These are phyloP conservation scores for Coracias cyanogaster DNA, from an alignment of 2,797 vertebrate species.

Conservation along the genomic window DNA sequence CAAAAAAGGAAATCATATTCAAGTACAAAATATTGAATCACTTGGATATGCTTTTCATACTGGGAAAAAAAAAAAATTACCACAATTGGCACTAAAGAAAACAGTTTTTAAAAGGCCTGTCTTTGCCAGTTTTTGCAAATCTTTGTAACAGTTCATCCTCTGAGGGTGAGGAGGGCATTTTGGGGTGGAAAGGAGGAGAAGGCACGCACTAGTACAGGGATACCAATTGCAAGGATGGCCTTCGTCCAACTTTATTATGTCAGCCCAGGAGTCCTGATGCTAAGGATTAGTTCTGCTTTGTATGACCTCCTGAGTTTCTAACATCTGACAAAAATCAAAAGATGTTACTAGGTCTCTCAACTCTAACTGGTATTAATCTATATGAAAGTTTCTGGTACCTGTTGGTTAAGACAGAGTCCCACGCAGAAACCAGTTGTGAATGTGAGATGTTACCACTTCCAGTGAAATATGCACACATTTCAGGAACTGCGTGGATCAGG, in stretches of 20 bases:
- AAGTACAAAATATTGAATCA: constrained; percentile 34
- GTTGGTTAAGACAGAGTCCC: background rate
- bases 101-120: background rate
- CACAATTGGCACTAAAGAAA: background rate
- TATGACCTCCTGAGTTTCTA: background rate
- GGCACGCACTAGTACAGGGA: background rate
- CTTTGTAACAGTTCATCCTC: background rate
- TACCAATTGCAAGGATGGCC: background rate
- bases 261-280: constrained; percentile 31
- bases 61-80: background rate
- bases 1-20: constrained; percentile 12
- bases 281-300: constrained; percentile 59
- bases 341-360: background rate
- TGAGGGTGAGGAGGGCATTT: background rate
- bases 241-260: constrained; percentile 29
- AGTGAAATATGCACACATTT: background rate
- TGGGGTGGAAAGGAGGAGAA: background rate
- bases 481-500: background rate
- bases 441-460: background rate
- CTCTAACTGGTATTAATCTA: background rate
- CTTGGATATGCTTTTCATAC: background rate
- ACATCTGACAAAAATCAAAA: constrained; percentile 34
- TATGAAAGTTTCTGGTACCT: background rate
- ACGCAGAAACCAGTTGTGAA: background rate
- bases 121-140: background rate